phyloP scores from a whole-genome alignment of 2,888 invertebrate species.

The Abrostola tripartita region DNA sequence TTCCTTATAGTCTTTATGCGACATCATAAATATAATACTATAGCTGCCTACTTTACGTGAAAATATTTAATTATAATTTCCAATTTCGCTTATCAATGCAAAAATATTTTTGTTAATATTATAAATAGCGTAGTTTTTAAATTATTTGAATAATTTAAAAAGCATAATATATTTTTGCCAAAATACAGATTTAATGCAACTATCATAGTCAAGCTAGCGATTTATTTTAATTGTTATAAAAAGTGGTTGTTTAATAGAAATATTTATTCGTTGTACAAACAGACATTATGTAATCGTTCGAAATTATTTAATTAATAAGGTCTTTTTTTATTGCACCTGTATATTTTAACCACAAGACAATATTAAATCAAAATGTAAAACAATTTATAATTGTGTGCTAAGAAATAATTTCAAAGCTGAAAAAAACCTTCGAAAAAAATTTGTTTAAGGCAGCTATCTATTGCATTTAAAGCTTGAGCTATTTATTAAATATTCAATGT shows the following conservation, averaged over 20 bases:
- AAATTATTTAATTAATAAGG: conserved; percentile 12
- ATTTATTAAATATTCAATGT: background rate
- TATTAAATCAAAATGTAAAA: background rate
- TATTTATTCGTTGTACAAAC: conserved; percentile 9
- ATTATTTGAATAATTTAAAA: too few relatives aligned
- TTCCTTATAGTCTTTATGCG: too few relatives aligned
- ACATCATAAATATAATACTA: too few relatives aligned
- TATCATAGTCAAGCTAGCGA: background rate
- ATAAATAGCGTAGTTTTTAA: too few relatives aligned
- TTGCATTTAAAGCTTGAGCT: conserved; percentile 17
- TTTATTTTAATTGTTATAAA: background rate
- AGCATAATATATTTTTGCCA: too few relatives aligned
- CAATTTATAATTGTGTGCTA: conserved; percentile 18
- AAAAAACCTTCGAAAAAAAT: too few relatives aligned
- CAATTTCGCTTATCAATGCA: too few relatives aligned
- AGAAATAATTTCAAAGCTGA: conserved; percentile 9
- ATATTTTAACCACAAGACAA: background rate
- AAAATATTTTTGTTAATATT: too few relatives aligned
- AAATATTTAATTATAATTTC: too few relatives aligned
- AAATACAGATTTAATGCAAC: too few relatives aligned
- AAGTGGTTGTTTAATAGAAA: conserved; percentile 3
- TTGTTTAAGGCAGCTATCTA: conserved; percentile 21
- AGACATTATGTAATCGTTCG: background rate
- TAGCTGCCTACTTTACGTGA: too few relatives aligned
- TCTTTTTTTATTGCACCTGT: background rate